Evolutionary conservation across 2,888 invertebrate species (phyloP).

Genomic region (Polymixis flavicincta): DNA sequence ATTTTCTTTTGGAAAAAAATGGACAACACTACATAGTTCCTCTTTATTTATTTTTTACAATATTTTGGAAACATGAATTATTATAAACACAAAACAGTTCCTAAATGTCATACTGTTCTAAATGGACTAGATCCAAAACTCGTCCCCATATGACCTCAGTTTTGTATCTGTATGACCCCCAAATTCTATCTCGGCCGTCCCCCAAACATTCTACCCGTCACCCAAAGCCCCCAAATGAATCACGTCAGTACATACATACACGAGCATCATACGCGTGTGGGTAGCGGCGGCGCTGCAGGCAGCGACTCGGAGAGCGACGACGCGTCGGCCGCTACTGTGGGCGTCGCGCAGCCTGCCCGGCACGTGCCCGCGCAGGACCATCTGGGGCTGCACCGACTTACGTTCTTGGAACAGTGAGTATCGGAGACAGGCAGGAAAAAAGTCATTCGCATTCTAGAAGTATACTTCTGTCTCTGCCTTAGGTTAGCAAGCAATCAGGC

Average conservation of each 20-base stretch:
- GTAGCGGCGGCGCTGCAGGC: slow-evolving; percentile 83
- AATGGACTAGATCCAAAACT: neutral
- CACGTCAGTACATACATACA: slow-evolving; percentile 54
- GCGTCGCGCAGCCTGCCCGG: slow-evolving; percentile 80
- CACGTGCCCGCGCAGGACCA: slow-evolving; percentile 85
- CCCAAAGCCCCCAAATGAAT: slow-evolving; percentile 33
- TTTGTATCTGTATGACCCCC: neutral
- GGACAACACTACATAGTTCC: no score
- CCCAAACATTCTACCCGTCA: neutral
- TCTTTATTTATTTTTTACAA: no score
- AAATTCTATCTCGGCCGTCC: neutral
- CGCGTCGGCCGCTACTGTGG: slow-evolving; percentile 84
- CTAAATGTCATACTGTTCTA: no score
- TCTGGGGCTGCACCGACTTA: slow-evolving; percentile 85
- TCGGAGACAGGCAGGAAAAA: neutral
- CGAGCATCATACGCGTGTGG: slow-evolving; percentile 46
- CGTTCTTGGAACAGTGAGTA: slow-evolving; percentile 79
- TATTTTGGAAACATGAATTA: no score
- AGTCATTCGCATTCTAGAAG: neutral
- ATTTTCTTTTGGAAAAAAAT: no score
- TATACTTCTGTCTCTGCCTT: neutral
- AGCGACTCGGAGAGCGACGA: slow-evolving; percentile 95
- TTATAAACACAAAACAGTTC: no score
- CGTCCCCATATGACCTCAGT: neutral
- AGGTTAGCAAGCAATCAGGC: no score